phyloP scores from a whole-genome alignment of 2,797 vertebrate species.

The Loriculus beryllinus region DNA sequence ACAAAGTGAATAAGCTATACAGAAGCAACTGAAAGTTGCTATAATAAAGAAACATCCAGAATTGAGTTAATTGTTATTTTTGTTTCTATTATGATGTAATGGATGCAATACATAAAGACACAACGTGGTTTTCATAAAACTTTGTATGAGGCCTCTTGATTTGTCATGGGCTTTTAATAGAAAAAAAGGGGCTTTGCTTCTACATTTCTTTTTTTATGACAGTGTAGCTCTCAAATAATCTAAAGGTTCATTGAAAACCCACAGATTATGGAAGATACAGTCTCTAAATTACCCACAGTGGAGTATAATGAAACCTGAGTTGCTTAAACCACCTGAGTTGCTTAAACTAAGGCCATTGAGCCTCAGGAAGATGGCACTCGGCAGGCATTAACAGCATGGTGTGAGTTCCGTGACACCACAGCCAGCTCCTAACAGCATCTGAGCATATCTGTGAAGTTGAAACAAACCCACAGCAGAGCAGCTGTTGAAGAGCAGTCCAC shows the following conservation, averaged over 20 bases:
- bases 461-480: background rate
- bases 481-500: background rate
- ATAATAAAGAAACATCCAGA: background rate
- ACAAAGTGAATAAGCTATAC: background rate
- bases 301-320: background rate
- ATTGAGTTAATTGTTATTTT: background rate
- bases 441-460: background rate
- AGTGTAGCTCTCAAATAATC: background rate
- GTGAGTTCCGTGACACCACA: background rate
- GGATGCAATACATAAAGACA: background rate
- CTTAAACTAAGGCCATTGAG: background rate
- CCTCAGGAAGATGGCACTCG: background rate
- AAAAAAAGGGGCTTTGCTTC: background rate
- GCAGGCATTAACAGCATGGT: background rate
- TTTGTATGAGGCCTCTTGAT: background rate
- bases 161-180: fast-evolving
- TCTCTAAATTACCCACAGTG: background rate
- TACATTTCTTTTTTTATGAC: background rate
- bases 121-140: background rate
- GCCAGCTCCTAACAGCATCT: background rate
- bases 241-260: background rate
- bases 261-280: background rate
- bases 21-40: background rate
- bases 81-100: background rate
- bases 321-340: background rate